Conservation (phyloP, 2,113 vertebrate genomes). For the Pollimyrus isidori region DNA sequence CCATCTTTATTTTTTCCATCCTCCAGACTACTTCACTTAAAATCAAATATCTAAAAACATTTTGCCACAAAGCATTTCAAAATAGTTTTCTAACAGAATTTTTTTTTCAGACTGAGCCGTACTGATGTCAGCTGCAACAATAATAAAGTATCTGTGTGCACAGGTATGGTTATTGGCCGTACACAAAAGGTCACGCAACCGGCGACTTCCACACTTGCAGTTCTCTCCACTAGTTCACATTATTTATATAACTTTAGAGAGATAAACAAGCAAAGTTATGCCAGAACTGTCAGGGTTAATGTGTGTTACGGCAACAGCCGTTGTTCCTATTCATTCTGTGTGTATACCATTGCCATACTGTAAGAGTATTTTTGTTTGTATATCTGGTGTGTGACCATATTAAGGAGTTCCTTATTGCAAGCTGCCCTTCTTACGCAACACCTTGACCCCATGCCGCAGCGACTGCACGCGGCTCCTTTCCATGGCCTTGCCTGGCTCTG, state of each 20-base stretch:
- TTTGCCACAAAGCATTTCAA: neutral
- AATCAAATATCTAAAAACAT: neutral
- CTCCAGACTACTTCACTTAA: neutral
- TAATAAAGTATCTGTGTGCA: neutral
- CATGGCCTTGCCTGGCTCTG: conserved; percentile 60
- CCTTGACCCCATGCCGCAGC: conserved; percentile 63
- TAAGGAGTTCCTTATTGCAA: neutral
- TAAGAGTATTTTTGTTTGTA: neutral
- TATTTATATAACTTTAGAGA: neutral
- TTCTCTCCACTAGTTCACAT: neutral
- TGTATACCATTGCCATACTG: neutral
- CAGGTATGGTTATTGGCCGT: neutral
- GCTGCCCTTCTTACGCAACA: conserved; percentile 58
- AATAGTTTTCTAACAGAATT: neutral
- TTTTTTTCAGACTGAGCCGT: neutral
- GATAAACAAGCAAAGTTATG: neutral
- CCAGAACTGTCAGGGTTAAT: neutral
- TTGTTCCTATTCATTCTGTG: neutral
- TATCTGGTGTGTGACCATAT: neutral
- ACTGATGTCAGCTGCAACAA: neutral
- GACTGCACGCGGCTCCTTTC: conserved; percentile 65
- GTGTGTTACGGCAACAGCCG: neutral
- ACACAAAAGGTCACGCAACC: neutral
- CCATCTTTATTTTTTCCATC: neutral
- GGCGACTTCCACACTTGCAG: neutral